Percentiles rank a stretch among this genome's conserved stretches.
Conservation (phyloP, 2,113 vertebrate genomes). For the Pachypanchax playfairii region DNA sequence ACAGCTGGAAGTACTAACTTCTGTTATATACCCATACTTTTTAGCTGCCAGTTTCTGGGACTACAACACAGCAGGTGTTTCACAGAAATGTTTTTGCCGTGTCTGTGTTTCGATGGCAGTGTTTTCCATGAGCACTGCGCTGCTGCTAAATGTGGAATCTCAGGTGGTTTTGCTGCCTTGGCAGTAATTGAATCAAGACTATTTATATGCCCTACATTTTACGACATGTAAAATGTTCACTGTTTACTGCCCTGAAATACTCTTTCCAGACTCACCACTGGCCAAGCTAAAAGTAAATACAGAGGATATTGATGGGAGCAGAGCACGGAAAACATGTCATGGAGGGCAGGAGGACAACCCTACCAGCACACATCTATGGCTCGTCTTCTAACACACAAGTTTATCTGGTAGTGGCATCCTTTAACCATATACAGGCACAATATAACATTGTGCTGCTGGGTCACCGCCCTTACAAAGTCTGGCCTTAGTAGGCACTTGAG, state of each 20-base stretch:
- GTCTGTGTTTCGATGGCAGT: constrained; percentile 24
- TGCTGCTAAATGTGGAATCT: constrained; percentile 61
- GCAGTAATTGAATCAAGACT: constrained; percentile 67
- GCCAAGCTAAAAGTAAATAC: constrained; percentile 72
- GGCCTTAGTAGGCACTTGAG: constrained; percentile 73
- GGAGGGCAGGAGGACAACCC: constrained; percentile 22
- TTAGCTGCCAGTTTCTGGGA: constrained; percentile 6
- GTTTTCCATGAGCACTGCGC: constrained; percentile 43
- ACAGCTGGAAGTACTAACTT: constrained; percentile 10
- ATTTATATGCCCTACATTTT: constrained; percentile 69
- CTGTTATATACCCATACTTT: not conserved
- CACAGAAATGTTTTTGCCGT: constrained; percentile 19
- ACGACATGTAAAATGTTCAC: constrained; percentile 70
- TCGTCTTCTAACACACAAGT: constrained; percentile 30
- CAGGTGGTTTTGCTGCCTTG: constrained; percentile 62
- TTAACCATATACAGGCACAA: constrained; percentile 42
- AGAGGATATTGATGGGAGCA: constrained; percentile 69
- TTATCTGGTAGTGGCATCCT: constrained; percentile 31
- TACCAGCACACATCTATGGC: constrained; percentile 41
- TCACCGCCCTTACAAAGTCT: constrained; percentile 53
- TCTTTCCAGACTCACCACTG: constrained; percentile 46
- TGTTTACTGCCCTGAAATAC: constrained; percentile 73
- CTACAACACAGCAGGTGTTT: constrained; percentile 5
- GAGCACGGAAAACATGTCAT: constrained; percentile 63
- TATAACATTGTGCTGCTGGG: constrained; percentile 53